Evolutionary conservation across 2,888 invertebrate species (phyloP), one percentile per base, ranked within the genome.

Genomic region (Lordiphosa andalusiaca): DNA sequence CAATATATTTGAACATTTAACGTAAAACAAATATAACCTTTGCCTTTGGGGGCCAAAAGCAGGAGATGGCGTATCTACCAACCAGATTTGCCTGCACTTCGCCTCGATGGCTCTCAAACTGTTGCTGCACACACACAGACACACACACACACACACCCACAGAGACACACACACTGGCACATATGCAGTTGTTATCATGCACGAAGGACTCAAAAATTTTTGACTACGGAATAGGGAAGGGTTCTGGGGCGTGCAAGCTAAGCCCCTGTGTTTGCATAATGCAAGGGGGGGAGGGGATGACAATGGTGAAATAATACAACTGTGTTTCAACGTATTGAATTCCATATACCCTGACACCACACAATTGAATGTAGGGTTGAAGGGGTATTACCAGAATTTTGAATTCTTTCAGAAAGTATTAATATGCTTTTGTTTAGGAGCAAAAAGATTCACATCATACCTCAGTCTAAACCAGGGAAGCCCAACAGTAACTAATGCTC

Each of bases 11-110:
- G 72, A 85, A 72, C 73, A 84, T 83, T 87, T 86, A 85, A 82
- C 85, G 84, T 84, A 86, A 81, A 83, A 77, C 86, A 87, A 88
- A 87, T 83, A 88, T 83, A 84, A 86, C 87, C 86, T 86, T 86
- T 82, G 76, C 64, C 71, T 69, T 60, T 40, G 48, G 51, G 35
- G 35, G 35, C 16, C 10, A 40, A 49, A 49, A 59, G 44, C 44
- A 30, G 10, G 35, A 23, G 46, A 5, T n/a, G 30, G 19, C 36
- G 23, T 36, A 25, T 33, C 9, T n/a, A 30, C 23, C 21, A 23
- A 6, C 19, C 42, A 39, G 40, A 39, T 50, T 35, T 36, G 44
- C 38, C 25, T 64, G 57, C 70, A 73, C 67, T 72, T 76, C 53
- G 67, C 66, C 61, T 80, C 83, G 80, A 84, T 78, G 69, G 62